These are phyloP conservation scores for Drosophila subsilvestris DNA, from an alignment of 2,888 invertebrate species.

Conservation along the genomic window DNA sequence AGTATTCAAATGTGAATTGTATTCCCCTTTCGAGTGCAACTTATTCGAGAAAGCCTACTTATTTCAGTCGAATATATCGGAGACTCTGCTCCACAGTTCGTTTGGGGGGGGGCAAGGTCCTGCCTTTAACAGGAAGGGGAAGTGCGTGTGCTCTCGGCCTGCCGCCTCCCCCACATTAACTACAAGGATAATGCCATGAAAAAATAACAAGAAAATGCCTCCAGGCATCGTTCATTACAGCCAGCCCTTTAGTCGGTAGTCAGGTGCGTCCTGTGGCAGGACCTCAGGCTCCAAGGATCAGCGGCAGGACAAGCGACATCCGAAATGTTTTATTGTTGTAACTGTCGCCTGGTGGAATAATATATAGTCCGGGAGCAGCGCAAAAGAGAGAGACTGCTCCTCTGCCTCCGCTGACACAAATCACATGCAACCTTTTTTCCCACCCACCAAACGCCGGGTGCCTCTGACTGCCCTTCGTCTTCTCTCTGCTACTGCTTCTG, in stretches of 20 bases:
- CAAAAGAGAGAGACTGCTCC: neutral
- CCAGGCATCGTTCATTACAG: slow-evolving; percentile 72
- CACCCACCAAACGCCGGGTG: neutral
- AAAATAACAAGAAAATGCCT: slow-evolving; percentile 76
- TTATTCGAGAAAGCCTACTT: neutral
- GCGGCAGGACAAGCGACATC: slow-evolving; percentile 67
- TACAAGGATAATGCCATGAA: slow-evolving; percentile 73
- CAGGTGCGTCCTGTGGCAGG: slow-evolving; percentile 13
- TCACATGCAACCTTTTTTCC: slow-evolving; percentile 72
- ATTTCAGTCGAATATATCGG: too few species aligned
- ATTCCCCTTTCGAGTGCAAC: neutral
- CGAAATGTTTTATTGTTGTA: slow-evolving; percentile 79
- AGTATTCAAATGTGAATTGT: neutral
- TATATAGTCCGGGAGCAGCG: slow-evolving; percentile 67
- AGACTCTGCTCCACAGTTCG: slow-evolving; percentile 12
- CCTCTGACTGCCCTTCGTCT: too few species aligned
- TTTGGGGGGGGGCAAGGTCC: neutral
- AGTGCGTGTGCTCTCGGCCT: slow-evolving; percentile 53
- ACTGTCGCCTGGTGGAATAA: slow-evolving; percentile 72
- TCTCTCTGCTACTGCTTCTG: neutral
- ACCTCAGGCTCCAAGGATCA: slow-evolving; percentile 35
- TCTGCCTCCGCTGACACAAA: slow-evolving; percentile 63
- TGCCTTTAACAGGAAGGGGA: slow-evolving; percentile 1
- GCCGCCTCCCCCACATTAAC: slow-evolving; percentile 64
- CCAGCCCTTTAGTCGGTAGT: slow-evolving; percentile 42